Conservation (phyloP, 2,888 invertebrate species). For the Microctonus brassicae region DNA sequence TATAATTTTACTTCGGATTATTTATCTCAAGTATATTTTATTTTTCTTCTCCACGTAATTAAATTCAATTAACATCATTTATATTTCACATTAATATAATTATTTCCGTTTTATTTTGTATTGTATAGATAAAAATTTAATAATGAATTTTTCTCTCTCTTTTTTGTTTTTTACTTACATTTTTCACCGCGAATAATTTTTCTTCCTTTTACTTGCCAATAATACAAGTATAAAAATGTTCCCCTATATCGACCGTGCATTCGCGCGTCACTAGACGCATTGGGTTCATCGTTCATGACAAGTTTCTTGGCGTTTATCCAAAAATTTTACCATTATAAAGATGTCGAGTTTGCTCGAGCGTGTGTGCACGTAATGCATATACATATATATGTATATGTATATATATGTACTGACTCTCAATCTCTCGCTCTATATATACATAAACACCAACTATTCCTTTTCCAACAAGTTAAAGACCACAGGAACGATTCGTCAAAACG, state of each 20-base stretch:
- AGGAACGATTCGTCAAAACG: constrained; percentile 61
- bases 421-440: background rate
- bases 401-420: background rate
- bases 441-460: background rate
- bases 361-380: constrained; percentile 6
- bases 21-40: too few species aligned
- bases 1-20: background rate
- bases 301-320: constrained; percentile 27
- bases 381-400: constrained; percentile 3
- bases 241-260: constrained; percentile 2
- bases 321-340: constrained; percentile 35
- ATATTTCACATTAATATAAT: background rate
- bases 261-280: background rate
- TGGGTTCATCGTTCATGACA: constrained; percentile 11
- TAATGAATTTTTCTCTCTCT: too few species aligned
- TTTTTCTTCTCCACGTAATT: background rate
- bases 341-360: constrained; percentile 27
- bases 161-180: background rate
- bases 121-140: too few species aligned
- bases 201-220: background rate
- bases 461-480: background rate
- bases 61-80: background rate
- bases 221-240: background rate
- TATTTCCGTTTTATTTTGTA: too few species aligned
- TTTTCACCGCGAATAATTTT: background rate